Conservation (phyloP, 2,888 invertebrate genomes). For the Metacarcinus magister region DNA sequence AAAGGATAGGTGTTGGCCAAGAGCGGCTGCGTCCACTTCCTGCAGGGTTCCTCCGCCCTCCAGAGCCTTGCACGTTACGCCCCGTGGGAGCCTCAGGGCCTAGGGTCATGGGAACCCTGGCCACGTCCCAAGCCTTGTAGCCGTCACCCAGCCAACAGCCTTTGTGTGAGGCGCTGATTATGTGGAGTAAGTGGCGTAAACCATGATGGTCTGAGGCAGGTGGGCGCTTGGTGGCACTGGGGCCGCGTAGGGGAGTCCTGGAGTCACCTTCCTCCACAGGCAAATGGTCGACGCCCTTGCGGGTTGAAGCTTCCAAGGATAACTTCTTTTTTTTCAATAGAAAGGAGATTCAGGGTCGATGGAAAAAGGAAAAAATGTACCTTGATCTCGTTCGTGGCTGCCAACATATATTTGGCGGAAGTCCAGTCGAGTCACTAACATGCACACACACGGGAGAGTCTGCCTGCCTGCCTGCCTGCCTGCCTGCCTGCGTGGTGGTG, state of each 20-base stretch:
- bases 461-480: neutral
- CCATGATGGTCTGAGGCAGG: constrained; percentile 19
- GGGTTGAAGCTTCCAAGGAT: neutral
- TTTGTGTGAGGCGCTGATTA: constrained; percentile 59
- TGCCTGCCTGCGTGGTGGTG: neutral
- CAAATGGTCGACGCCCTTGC: neutral
- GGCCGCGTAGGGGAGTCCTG: neutral
- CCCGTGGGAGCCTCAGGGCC: constrained; percentile 56
- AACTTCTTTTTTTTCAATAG: neutral
- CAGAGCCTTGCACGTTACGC: constrained; percentile 54
- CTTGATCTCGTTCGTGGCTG: neutral
- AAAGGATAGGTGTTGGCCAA: constrained; percentile 57
- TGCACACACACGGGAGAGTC: neutral
- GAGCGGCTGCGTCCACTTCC: constrained; percentile 48
- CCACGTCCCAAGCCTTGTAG: constrained; percentile 16
- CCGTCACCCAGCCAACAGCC: constrained; percentile 23
- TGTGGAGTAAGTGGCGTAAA: constrained; percentile 46
- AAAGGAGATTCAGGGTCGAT: neutral
- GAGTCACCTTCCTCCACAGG: neutral
- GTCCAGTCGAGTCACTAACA: neutral
- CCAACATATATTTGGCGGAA: neutral
- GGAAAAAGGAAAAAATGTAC: neutral
- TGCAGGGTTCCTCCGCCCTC: constrained; percentile 61
- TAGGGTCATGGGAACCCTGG: constrained; percentile 61
- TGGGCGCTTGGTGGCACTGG: neutral